A percentile compares a stretch with the other conserved stretches of the same genome.
These are phyloP conservation scores for Rhorus exstirpatorius DNA, from an alignment of 2,888 invertebrate genomes.

Conservation along the genomic window DNA sequence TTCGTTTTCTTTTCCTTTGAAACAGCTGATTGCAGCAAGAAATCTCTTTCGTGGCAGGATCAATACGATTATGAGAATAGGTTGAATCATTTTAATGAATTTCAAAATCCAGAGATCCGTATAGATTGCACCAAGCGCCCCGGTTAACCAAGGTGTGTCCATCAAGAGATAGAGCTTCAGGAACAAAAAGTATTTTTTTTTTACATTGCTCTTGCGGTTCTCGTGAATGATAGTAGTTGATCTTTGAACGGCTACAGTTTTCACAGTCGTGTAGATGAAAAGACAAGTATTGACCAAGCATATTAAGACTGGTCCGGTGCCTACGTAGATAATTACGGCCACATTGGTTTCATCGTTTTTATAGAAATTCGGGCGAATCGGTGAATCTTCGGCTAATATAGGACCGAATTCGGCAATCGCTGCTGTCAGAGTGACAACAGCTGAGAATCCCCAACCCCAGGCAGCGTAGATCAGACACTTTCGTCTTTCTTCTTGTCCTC, in stretches of 20 bases:
- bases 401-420: slow-evolving; percentile 77
- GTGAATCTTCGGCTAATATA: slow-evolving; percentile 74
- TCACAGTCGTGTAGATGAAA: slow-evolving; percentile 77
- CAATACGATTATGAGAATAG: slow-evolving; percentile 77
- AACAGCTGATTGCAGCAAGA: slow-evolving; percentile 51
- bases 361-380: slow-evolving; percentile 78
- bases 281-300: slow-evolving; percentile 73
- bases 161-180: slow-evolving; percentile 78
- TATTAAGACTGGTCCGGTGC: slow-evolving; percentile 72
- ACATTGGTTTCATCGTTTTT: slow-evolving; percentile 71
- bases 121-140: slow-evolving; percentile 77
- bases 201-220: slow-evolving; percentile 72
- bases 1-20: slow-evolving; percentile 17
- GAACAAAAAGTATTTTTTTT: slow-evolving; percentile 76
- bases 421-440: slow-evolving; percentile 72
- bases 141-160: slow-evolving; percentile 79
- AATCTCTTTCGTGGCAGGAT: slow-evolving; percentile 77
- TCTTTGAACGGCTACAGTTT: slow-evolving; percentile 74
- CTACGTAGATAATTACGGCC: slow-evolving; percentile 73
- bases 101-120: slow-evolving; percentile 80
- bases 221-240: slow-evolving; percentile 71
- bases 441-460: slow-evolving; percentile 73
- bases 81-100: slow-evolving; percentile 79
- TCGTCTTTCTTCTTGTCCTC: slow-evolving; percentile 73
- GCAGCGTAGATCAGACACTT: slow-evolving; percentile 76